These are phyloP conservation scores for Boloria euphrosyne DNA, from an alignment of 2,888 invertebrate genomes.

Conservation along the genomic window DNA sequence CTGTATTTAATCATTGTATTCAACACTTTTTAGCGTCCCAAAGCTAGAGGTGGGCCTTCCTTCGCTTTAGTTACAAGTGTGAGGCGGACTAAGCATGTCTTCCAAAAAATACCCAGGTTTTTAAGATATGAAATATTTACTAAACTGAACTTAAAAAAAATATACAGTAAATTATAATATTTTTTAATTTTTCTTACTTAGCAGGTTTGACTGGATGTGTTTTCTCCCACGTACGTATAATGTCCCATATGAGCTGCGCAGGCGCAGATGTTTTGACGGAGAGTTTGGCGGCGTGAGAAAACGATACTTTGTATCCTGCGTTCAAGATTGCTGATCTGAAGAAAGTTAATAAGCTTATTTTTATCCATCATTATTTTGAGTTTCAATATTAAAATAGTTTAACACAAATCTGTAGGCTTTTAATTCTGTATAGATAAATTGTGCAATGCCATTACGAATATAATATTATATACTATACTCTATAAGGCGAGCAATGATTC, in stretches of 20 bases:
- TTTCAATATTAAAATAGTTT: no score
- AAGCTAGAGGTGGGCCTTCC: no score
- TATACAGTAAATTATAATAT: neutral
- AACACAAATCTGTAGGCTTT: no score
- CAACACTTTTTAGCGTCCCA: no score
- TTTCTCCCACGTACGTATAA: slow-evolving; percentile 91
- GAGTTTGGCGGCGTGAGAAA: slow-evolving; percentile 93
- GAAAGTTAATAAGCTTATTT: neutral
- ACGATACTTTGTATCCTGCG: slow-evolving; percentile 94
- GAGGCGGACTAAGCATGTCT: no score
- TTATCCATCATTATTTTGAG: neutral
- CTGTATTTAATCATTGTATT: neutral
- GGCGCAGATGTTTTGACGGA: slow-evolving; percentile 98
- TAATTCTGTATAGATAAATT: no score
- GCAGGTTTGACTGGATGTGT: slow-evolving; percentile 85
- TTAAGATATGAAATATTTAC: no score
- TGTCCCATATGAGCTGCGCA: slow-evolving; percentile 93
- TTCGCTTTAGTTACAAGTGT: no score
- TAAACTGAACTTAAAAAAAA: neutral
- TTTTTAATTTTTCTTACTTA: slow-evolving; percentile 76
- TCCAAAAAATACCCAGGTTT: no score
- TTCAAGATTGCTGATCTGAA: slow-evolving; percentile 93
- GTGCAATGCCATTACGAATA: no score
- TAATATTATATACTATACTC: no score
- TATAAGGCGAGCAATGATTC: no score